phyloP scores from a whole-genome alignment of 2,888 invertebrate species.

The Hypomecis punctinalis region DNA sequence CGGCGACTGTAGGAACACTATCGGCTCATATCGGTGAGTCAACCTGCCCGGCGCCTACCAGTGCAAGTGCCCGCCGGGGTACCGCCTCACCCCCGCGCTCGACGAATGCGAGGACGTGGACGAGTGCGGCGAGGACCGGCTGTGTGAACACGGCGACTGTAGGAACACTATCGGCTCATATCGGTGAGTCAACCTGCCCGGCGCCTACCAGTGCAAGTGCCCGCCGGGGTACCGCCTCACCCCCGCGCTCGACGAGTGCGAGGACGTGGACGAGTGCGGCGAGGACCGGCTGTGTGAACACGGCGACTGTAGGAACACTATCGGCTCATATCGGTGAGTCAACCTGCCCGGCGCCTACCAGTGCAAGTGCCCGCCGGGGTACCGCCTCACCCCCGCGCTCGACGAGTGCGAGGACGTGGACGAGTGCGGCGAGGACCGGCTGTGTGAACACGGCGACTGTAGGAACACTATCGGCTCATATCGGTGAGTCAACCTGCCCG shows the following conservation, averaged over 20 bases:
- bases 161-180: slow-evolving; percentile 91
- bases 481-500: slow-evolving; percentile 88
- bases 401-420: slow-evolving; percentile 89
- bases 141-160: slow-evolving; percentile 91
- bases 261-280: slow-evolving; percentile 90
- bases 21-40: slow-evolving; percentile 89
- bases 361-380: slow-evolving; percentile 89
- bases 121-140: slow-evolving; percentile 89
- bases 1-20: slow-evolving; percentile 91
- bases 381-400: slow-evolving; percentile 84
- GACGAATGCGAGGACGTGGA: slow-evolving; percentile 89
- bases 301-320: slow-evolving; percentile 91
- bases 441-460: slow-evolving; percentile 91
- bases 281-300: slow-evolving; percentile 89
- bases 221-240: slow-evolving; percentile 88
- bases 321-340: slow-evolving; percentile 89
- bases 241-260: slow-evolving; percentile 85
- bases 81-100: slow-evolving; percentile 84
- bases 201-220: slow-evolving; percentile 90
- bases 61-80: slow-evolving; percentile 89
- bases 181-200: slow-evolving; percentile 88
- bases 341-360: slow-evolving; percentile 92
- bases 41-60: slow-evolving; percentile 92
- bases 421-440: slow-evolving; percentile 89
- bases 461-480: slow-evolving; percentile 91